Base-by-base conservation (phyloP, 2,888 invertebrate species). In the Cabera pusaria region DNA sequence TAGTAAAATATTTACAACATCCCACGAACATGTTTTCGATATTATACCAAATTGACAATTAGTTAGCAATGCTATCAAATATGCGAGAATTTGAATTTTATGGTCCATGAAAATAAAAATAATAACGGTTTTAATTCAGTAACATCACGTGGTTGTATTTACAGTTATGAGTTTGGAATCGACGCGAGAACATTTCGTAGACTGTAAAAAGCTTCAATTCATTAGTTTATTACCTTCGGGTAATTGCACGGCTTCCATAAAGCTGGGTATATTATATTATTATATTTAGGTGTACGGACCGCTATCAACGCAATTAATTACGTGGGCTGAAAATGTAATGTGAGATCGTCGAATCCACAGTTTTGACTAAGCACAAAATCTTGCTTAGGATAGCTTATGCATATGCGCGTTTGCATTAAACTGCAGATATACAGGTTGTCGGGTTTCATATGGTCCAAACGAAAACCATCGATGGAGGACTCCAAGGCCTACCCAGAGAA, bases 91-190 rank as follows among this genome's bases (percentile, higher is more conserved):
- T 32, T 46, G 36, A 40, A 28, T 52, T 52, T 52, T 49, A 49
- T 43, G 28, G 38, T 24, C 25, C 44, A 44, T 46, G 39, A 44
- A 36, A 40, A 46, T 43, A 37, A 43, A 31, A 45, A 47, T 43
- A 31, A 47, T 47, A 52, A 48, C 49, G 47, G 52, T 34, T 34
- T 36, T 26, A 45, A 45, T 47, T 43, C 38, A 35, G 19, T 39
- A 39, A 28, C 29, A 41, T 34, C 31, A 44, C 41, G 35, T 49
- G 46, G 49, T 42, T 26, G 22, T 36, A 17, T 42, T 36, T 37
- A 49, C 46, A 41, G 43, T 47, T 47, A 46, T 21, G 33, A 25
- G 35, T 45, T 36, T 32, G 29, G 39, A 42, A 36, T 28, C 28
- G 36, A 44, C 28, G 29, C 12, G 31, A 29, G 31, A 40, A 8